Base-by-base conservation (phyloP, 2,113 vertebrate genomes). In the Sinocyclocheilus grahami region DNA sequence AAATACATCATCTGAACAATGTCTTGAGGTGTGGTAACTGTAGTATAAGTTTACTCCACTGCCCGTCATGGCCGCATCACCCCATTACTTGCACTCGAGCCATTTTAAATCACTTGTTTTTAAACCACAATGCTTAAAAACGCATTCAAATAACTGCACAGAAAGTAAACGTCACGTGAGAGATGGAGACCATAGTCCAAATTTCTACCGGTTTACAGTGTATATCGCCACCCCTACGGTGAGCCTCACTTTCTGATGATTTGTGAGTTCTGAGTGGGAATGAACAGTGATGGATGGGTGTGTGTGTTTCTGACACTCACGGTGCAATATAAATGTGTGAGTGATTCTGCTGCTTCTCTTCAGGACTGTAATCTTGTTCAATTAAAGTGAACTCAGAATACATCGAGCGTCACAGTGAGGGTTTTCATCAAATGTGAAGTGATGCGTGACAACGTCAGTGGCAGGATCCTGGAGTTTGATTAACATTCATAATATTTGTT, bases 331-430 rank as follows among this genome's bases (percentile, higher is more conserved):
- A 12, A 58, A 58, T 78, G 10, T 58, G 30, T 60, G 53, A 60
- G 37, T 58, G 24, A 77, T 30, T 62, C 48, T 33, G 76, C 27
- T 33, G 51, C 24, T 14, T 33, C 51, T 78, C 76, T 78, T 58
- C 18, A 62, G 33, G 10, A 20, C 33, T 62, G 77, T 60, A 79
- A 62, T 62, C 55, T 79, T 42, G 33, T 79, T 79, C 22, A 62
- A 62, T 62, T 79, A 60, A 79, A 62, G 55, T 79, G 78, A 79
- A 62, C 55, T 22, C 55, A 24, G 78, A 79, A 39, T 11, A 74
- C 71, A 74, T 46, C 4, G 37, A 71, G 67, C 1, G 3, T 37
- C 76, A 22, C 76, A 78, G 51, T 27, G 13, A 51, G 11, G 51
- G 51, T 30, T 55, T 37, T 22, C 16, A 37, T 39, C 3, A 6